A percentile compares a stretch with the other conserved stretches of the same genome.
These are phyloP conservation scores for Origma solitaria DNA, from an alignment of 2,113 vertebrate genomes.

Conservation along the genomic window DNA sequence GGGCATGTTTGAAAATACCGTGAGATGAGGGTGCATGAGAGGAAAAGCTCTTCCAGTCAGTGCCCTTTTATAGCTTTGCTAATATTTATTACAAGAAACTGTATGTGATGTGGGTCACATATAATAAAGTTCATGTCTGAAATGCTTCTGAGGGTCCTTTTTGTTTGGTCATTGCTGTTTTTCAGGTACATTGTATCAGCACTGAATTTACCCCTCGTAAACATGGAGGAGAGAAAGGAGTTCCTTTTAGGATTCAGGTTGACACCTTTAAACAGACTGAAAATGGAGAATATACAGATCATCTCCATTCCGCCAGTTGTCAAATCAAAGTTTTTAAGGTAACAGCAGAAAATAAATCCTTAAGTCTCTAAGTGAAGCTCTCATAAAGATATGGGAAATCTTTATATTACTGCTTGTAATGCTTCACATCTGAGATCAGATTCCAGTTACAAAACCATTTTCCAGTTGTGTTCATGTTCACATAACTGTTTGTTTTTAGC, in stretches of 20 bases:
- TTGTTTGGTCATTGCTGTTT: not conserved
- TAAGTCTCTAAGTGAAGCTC: not conserved
- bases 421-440: not conserved
- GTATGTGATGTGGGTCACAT: not conserved
- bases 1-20: not conserved
- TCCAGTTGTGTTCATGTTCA: not conserved
- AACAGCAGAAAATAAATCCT: not conserved
- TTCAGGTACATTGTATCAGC: constrained; percentile 83
- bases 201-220: constrained; percentile 84
- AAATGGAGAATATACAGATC: constrained; percentile 80
- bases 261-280: constrained; percentile 82
- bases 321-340: constrained; percentile 87
- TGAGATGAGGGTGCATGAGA: not conserved
- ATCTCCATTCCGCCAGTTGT: constrained; percentile 84
- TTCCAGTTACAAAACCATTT: not conserved
- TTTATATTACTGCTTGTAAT: not conserved
- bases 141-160: not conserved
- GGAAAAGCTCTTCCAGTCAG: not conserved
- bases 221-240: constrained; percentile 82
- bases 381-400: not conserved
- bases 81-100: not conserved
- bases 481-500: constrained; percentile 66
- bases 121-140: not conserved
- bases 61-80: not conserved
- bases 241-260: constrained; percentile 82